Evolutionary conservation across 2,888 invertebrate species (phyloP).

Genomic region (Piscicola geometra): DNA sequence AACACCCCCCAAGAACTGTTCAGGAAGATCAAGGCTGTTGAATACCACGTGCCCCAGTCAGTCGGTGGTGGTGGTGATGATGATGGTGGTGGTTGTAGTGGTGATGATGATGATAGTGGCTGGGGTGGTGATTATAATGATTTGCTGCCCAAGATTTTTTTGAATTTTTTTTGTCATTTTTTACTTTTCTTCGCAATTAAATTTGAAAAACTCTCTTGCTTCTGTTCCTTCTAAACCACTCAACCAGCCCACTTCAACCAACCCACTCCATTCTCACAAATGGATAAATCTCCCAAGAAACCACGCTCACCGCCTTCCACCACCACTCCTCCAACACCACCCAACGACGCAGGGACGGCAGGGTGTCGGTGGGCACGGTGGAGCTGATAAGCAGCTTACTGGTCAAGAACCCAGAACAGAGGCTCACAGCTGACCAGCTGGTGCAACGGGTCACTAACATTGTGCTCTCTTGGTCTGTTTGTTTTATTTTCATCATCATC

Average conservation of each 20-base stretch:
- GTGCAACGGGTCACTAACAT: not conserved
- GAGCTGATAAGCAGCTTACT: not conserved
- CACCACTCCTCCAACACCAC: no score
- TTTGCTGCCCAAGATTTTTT: slow-evolving; percentile 65
- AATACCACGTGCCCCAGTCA: slow-evolving; percentile 43
- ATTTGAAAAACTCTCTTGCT: no score
- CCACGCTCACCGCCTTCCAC: no score
- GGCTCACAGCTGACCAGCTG: not conserved
- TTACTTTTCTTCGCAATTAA: no score
- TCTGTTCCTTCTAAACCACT: slow-evolving; percentile 66
- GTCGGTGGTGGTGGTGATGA: slow-evolving; percentile 26
- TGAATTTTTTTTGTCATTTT: no score
- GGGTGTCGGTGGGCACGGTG: not conserved
- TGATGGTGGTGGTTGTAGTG: no score
- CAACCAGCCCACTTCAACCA: slow-evolving; percentile 66
- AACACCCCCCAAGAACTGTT: slow-evolving; percentile 70
- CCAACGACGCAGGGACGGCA: not conserved
- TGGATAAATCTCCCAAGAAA: slow-evolving; percentile 47
- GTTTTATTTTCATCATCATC: not conserved
- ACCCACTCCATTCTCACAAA: slow-evolving; percentile 63
- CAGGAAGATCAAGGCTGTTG: slow-evolving; percentile 64
- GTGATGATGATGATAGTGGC: slow-evolving; percentile 55
- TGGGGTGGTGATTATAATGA: slow-evolving; percentile 64
- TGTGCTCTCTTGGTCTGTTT: not conserved
- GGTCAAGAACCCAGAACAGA: not conserved